Evolutionary conservation across 1,140 invertebrate genomes (phyloP).

Genomic region (Aphis craccivora): DNA sequence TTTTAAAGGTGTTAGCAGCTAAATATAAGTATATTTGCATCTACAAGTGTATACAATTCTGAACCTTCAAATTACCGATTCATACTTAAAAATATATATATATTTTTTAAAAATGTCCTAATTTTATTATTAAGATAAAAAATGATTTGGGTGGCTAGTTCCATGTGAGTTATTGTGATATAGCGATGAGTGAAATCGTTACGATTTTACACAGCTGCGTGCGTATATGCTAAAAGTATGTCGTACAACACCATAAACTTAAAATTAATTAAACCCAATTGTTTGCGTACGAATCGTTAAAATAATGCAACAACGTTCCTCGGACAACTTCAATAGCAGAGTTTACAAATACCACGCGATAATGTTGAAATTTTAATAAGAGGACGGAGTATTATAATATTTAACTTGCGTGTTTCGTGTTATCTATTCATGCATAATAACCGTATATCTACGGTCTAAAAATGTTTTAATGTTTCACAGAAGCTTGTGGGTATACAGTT

Average conservation of each 20-base stretch:
- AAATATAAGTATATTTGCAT: no score
- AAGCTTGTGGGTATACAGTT: neutral
- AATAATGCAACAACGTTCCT: neutral
- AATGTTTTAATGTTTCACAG: neutral
- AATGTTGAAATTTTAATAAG: neutral
- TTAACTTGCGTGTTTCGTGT: neutral
- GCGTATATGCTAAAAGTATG: neutral
- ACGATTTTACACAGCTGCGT: neutral
- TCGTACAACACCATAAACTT: neutral
- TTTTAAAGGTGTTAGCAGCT: no score
- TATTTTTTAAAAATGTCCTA: no score
- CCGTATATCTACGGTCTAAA: neutral
- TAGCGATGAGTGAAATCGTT: neutral
- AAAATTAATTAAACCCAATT: neutral
- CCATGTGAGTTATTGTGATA: neutral
- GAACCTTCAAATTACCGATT: no score
- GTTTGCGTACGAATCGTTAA: neutral
- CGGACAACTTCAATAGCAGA: neutral
- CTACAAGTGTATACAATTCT: no score
- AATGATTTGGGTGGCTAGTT: neutral
- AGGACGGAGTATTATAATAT: neutral
- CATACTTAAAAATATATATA: no score
- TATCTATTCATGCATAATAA: slow-evolving; percentile 7
- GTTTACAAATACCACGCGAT: neutral
- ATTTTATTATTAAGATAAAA: no score